These are phyloP conservation scores for Lasioglossum albipes DNA, from an alignment of 1,140 invertebrate genomes.

Conservation along the genomic window DNA sequence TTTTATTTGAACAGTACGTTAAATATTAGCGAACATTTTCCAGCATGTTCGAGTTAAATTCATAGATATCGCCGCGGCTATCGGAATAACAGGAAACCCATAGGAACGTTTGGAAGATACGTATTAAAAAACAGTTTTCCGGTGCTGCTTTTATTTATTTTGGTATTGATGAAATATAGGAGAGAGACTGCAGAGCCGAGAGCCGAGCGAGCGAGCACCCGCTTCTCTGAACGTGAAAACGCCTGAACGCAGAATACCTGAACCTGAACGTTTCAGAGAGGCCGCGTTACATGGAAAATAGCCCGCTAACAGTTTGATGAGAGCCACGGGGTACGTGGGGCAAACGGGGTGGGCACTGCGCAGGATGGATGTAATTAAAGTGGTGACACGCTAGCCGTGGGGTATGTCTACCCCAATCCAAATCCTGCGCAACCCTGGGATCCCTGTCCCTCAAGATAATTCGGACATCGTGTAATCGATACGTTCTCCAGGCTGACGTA, in stretches of 20 bases:
- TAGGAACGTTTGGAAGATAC: neutral
- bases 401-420: conserved; percentile 71
- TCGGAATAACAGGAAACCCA: conserved; percentile 2
- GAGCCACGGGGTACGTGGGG: conserved; percentile 62
- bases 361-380: conserved; percentile 77
- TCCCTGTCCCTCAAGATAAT: conserved; percentile 73
- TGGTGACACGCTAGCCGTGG: conserved; percentile 75
- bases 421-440: conserved; percentile 68
- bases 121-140: conserved; percentile 21
- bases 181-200: neutral
- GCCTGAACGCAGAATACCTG: conserved; percentile 52
- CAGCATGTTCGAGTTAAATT: conserved; percentile 11
- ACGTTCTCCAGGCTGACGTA: conserved; percentile 66
- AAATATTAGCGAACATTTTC: conserved; percentile 37
- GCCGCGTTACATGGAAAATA: conserved; percentile 65
- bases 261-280: conserved; percentile 62
- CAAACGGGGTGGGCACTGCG: conserved; percentile 60
- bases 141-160: conserved; percentile 21
- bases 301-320: conserved; percentile 67
- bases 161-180: conserved; percentile 30
- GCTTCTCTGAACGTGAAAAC: conserved; percentile 27
- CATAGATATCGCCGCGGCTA: neutral
- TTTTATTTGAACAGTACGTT: conserved; percentile 20
- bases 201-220: too few species aligned
- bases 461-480: conserved; percentile 75